Conservation (phyloP, 2,888 invertebrate genomes). For the Leptinotarsa peninsularis region DNA sequence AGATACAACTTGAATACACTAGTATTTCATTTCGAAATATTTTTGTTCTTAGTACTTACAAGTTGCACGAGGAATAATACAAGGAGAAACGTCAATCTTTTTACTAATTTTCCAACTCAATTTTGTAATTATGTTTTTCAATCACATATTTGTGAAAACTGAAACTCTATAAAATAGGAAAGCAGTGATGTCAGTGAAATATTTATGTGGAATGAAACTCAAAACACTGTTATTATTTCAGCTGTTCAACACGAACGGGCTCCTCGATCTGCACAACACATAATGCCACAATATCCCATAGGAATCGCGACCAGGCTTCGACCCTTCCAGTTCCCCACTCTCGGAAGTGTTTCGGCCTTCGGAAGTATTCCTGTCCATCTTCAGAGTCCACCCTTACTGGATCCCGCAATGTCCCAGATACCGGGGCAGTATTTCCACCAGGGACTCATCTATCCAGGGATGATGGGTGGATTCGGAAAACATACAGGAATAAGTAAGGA, state of each 20-base stretch:
- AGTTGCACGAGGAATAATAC: too few relatives aligned
- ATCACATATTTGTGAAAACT: too few relatives aligned
- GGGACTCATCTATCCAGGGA: conserved; percentile 62
- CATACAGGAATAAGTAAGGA: conserved; percentile 47
- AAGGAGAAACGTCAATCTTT: too few relatives aligned
- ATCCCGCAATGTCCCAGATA: conserved; percentile 45
- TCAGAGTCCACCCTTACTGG: conserved; percentile 53
- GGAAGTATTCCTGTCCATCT: conserved; percentile 59
- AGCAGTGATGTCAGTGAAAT: background rate
- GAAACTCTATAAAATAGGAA: too few relatives aligned
- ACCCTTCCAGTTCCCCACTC: conserved; percentile 55
- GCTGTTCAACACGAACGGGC: conserved; percentile 93
- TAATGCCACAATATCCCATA: conserved; percentile 60
- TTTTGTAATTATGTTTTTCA: too few relatives aligned
- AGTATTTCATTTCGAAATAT: too few relatives aligned
- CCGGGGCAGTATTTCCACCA: conserved; percentile 60
- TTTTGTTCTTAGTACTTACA: too few relatives aligned
- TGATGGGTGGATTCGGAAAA: conserved; percentile 61
- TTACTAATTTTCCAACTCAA: too few relatives aligned
- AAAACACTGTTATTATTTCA: conserved; percentile 60
- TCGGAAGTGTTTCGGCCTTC: conserved; percentile 54
- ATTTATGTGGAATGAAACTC: background rate
- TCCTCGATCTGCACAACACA: conserved; percentile 71
- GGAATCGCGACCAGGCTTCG: conserved; percentile 58
- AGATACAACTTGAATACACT: too few relatives aligned